Evolutionary conservation across 2,888 invertebrate species (phyloP), one percentile per base, ranked within the genome.

Genomic region (Vanessa cardui): DNA sequence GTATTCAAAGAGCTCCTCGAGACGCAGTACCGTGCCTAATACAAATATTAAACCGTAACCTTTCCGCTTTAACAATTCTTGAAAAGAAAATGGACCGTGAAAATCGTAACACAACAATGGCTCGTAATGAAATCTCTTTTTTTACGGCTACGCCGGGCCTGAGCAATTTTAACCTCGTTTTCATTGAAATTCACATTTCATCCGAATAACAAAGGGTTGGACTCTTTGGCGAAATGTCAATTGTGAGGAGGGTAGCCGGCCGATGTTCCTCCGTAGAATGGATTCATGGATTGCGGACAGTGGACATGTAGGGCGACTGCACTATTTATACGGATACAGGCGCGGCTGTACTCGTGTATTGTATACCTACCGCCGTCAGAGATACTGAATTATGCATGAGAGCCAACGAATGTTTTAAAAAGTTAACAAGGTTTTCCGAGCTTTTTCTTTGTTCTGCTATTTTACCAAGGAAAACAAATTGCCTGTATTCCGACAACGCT

Each of bases 401-500:
- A 80, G 77, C 84, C 85, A 84, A 84, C 84, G 85, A 88, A 89
- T 88, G 86, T 86, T 90, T 90, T 90, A 89, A 90, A 91, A 90
- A 90, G 88, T 90, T 90, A 90, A 90, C 90, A 89, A 90, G 89
- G 84, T 91, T 90, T 89, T 85, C 87, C 85, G 83, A 86, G 87
- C 83, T 89, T 90, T 87, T 85, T 69, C 89, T 87, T 89, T 90
- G 88, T 89, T 88, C 85, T 84, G 83, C 82, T 83, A 82, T 72
- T 84, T 87, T 85, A 82, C 83, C 74, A 80, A 81, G 83, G 82
- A 83, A 87, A 89, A 86, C 87, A 86, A 86, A 89, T 88, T 87
- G 84, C 87, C 82, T 83, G 78, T 80, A 83, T 82, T 75, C 78
- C 68, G 69, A 74, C 74, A 74, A 73, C 75, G 72, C 71, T 70